Percentiles rank a stretch among this genome's conserved stretches.
Evolutionary conservation across 1,140 invertebrate species (phyloP).

Genomic region (Nephila pilipes): DNA sequence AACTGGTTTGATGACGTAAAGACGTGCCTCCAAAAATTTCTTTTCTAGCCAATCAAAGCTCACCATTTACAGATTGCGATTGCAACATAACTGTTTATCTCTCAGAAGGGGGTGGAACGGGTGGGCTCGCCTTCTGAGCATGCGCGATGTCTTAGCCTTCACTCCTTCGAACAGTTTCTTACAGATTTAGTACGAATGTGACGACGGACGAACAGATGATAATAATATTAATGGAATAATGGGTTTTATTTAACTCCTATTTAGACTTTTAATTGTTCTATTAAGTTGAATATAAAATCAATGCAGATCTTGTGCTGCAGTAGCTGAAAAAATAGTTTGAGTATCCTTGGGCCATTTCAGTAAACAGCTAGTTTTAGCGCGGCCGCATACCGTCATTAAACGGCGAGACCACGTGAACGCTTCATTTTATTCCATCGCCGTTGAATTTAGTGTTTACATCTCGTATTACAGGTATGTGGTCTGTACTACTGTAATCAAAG

Average conservation of each 20-base stretch:
- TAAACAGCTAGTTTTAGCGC: neutral
- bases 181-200: neutral
- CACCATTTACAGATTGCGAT: constrained; percentile 15
- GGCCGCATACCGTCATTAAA: neutral
- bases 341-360: neutral
- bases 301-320: neutral
- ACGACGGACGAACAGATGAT: neutral
- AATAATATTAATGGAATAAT: neutral
- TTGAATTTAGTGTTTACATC: constrained; percentile 7
- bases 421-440: neutral
- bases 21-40: constrained; percentile 54
- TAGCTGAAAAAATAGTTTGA: neutral
- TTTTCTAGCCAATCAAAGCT: constrained; percentile 55
- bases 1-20: constrained; percentile 44
- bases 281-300: neutral
- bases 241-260: neutral
- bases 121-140: constrained; percentile 40
- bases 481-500: neutral
- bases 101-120: neutral
- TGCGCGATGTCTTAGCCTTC: neutral
- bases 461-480: constrained; percentile 26
- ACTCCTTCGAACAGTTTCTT: neutral
- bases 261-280: neutral
- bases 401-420: constrained; percentile 18
- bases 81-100: constrained; percentile 56